Evolutionary conservation across 2,888 invertebrate species (phyloP).

Genomic region (Spisula solida): DNA sequence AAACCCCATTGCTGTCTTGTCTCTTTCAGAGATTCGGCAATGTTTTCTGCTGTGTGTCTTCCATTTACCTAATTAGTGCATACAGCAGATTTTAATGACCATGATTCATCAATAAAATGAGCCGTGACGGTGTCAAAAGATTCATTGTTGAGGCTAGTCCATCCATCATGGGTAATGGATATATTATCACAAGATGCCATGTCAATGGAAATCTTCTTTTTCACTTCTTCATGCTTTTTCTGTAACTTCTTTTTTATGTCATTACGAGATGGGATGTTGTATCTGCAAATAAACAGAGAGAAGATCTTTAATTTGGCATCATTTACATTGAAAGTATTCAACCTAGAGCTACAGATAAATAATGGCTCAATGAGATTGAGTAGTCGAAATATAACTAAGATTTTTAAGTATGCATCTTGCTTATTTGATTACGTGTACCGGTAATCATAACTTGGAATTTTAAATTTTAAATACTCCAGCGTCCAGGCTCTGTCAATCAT

Average conservation of each 20-base stretch:
- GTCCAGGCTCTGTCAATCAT: no score
- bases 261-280: neutral
- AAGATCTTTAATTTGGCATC: neutral
- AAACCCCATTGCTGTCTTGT: constrained; percentile 36
- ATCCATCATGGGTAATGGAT: constrained; percentile 53
- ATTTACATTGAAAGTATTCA: no score
- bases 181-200: neutral
- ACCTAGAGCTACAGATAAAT: no score
- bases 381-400: no score
- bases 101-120: constrained; percentile 45
- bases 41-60: constrained; percentile 49
- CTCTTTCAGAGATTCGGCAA: constrained; percentile 24
- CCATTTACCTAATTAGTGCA: constrained; percentile 45
- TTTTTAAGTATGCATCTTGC: no score
- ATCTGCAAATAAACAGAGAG: neutral
- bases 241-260: neutral
- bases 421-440: no score
- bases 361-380: no score
- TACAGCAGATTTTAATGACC: constrained; percentile 42
- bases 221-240: neutral
- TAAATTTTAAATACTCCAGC: no score
- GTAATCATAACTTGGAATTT: no score
- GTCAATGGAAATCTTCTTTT: neutral
- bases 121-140: constrained; percentile 43
- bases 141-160: constrained; percentile 45